Percentiles rank a stretch among this genome's conserved stretches.
Conservation (phyloP, 2,797 vertebrate species). For the Rhinogobio ventralis region DNA sequence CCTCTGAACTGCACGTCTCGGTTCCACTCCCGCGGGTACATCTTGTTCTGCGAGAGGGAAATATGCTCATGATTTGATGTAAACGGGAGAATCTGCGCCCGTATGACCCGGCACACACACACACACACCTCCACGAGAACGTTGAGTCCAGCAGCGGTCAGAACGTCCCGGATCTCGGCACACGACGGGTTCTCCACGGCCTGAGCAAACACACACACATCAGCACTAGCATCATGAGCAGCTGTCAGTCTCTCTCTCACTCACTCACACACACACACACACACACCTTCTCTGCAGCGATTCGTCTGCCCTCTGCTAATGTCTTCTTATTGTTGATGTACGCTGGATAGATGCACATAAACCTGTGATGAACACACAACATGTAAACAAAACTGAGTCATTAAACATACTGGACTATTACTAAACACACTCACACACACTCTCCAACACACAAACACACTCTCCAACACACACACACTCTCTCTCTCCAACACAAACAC, state of each 20-base stretch:
- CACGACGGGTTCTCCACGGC: constrained; percentile 96
- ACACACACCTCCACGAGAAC: constrained; percentile 85
- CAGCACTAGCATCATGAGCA: too few relatives aligned
- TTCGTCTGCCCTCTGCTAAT: constrained; percentile 91
- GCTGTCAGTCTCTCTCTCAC: not conserved
- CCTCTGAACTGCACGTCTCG: constrained; percentile 90
- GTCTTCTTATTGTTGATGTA: constrained; percentile 98
- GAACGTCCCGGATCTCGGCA: constrained; percentile 91
- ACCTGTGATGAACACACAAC: constrained; percentile 74
- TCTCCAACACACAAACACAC: too few relatives aligned
- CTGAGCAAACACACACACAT: constrained; percentile 67
- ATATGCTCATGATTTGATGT: not conserved
- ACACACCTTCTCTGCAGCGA: constrained; percentile 88
- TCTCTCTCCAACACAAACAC: too few relatives aligned
- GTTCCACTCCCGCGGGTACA: constrained; percentile 96
- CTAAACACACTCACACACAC: too few relatives aligned
- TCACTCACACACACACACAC: not conserved
- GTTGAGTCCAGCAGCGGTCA: constrained; percentile 88
- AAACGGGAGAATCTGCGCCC: fast-evolving
- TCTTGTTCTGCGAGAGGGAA: constrained; percentile 83
- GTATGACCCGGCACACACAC: too few relatives aligned
- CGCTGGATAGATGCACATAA: constrained; percentile 91
- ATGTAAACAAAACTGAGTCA: too few relatives aligned
- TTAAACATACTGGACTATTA: too few relatives aligned
- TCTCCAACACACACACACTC: too few relatives aligned